Percentiles rank a stretch among this genome's conserved stretches.
Evolutionary conservation across 2,113 vertebrate species (phyloP).

Genomic region (Acanthisitta chloris): DNA sequence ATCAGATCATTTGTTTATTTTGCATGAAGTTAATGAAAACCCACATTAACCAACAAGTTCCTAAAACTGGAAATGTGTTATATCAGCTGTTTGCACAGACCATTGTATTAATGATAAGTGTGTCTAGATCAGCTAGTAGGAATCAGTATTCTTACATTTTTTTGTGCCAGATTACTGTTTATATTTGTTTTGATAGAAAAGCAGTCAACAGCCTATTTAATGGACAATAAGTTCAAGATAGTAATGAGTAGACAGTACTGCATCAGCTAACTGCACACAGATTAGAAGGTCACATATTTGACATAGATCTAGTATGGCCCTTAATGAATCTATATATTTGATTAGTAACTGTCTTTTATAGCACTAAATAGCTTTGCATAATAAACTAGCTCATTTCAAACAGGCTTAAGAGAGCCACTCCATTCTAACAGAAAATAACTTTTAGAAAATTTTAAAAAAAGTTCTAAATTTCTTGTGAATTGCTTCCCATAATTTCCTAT

Average conservation of each 20-base stretch:
- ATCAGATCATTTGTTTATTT: not conserved
- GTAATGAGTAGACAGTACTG: slow-evolving; percentile 72
- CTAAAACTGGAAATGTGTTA: not conserved
- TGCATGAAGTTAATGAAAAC: slow-evolving; percentile 31
- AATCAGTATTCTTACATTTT: slow-evolving; percentile 70
- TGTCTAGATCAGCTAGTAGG: slow-evolving; percentile 9
- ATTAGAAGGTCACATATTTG: slow-evolving; percentile 74
- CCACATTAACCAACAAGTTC: not conserved
- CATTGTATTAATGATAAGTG: not conserved
- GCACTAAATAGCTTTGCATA: slow-evolving; percentile 64
- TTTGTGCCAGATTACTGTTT: slow-evolving; percentile 73
- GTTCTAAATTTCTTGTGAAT: not conserved
- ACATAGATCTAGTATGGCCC: slow-evolving; percentile 64
- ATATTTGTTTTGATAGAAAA: slow-evolving; percentile 81
- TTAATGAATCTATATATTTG: slow-evolving; percentile 78
- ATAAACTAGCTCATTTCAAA: slow-evolving; percentile 55
- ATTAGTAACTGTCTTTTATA: slow-evolving; percentile 74
- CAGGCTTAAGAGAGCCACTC: not conserved
- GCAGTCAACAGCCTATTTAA: slow-evolving; percentile 78
- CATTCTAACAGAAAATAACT: not conserved
- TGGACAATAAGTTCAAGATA: slow-evolving; percentile 79
- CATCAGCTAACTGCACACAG: slow-evolving; percentile 74
- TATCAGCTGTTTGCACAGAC: not conserved
- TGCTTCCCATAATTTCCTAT: not conserved
- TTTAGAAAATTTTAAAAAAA: slow-evolving; percentile 17